A percentile compares a stretch with the other conserved stretches of the same genome.
These are phyloP conservation scores for Argyresthia albistria DNA, from an alignment of 2,888 invertebrate genomes.

Conservation along the genomic window DNA sequence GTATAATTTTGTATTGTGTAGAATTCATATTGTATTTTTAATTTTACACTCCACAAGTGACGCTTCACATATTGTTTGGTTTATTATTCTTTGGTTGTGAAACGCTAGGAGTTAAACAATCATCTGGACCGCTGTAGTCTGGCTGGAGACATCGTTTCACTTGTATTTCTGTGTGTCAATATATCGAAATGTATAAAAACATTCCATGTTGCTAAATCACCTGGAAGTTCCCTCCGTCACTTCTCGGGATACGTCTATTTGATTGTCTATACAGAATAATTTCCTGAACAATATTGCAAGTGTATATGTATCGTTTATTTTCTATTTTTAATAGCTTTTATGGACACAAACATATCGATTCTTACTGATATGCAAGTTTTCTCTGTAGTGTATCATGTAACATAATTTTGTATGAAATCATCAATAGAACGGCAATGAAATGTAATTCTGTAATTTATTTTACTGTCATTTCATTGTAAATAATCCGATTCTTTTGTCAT, in stretches of 20 bases:
- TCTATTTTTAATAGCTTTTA: slow-evolving; percentile 43
- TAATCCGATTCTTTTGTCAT: slow-evolving; percentile 66
- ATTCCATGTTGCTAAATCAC: slow-evolving; percentile 55
- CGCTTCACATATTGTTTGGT: slow-evolving; percentile 59
- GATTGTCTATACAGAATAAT: slow-evolving; percentile 33
- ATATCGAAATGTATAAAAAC: slow-evolving; percentile 35
- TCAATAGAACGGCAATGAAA: slow-evolving; percentile 53
- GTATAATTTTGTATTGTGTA: slow-evolving; percentile 57
- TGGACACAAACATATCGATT: slow-evolving; percentile 61
- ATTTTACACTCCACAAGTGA: slow-evolving; percentile 22
- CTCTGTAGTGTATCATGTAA: slow-evolving; percentile 61
- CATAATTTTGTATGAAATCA: slow-evolving; percentile 54
- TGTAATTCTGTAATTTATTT: slow-evolving; percentile 54
- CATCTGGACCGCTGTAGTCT: too few relatives aligned
- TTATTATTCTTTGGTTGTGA: slow-evolving; percentile 35
- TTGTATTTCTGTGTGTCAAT: not conserved
- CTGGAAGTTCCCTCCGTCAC: not conserved
- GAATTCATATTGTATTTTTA: slow-evolving; percentile 45
- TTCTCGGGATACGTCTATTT: not conserved
- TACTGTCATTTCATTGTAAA: slow-evolving; percentile 69
- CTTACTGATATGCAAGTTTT: slow-evolving; percentile 69
- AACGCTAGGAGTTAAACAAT: too few relatives aligned
- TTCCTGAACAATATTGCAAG: slow-evolving; percentile 53
- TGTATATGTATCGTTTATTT: slow-evolving; percentile 49
- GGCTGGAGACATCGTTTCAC: not conserved